phyloP scores from a whole-genome alignment of 2,797 vertebrate genomes.

The Spinibarbus caldwelli region DNA sequence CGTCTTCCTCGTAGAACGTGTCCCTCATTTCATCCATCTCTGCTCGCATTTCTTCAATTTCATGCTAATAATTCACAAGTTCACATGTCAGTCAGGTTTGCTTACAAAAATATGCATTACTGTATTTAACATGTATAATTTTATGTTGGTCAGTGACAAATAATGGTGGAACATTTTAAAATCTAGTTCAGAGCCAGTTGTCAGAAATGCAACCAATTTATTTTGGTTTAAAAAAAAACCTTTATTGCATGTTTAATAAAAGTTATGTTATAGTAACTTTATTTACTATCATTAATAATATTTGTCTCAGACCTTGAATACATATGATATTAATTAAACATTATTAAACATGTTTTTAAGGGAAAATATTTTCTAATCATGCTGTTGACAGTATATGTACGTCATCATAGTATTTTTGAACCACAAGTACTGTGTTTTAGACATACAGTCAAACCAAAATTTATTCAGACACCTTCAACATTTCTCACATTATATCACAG shows the following conservation, averaged over 20 bases:
- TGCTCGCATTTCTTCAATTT: slow-evolving; percentile 95
- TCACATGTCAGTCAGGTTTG: not conserved
- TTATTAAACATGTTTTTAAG: not conserved
- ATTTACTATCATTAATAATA: no score
- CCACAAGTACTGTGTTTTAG: no score
- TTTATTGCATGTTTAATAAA: not conserved
- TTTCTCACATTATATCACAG: no score
- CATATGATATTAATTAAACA: no score
- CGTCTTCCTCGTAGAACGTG: slow-evolving; percentile 97
- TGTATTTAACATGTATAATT: not conserved
- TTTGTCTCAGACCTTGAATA: no score
- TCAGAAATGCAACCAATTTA: not conserved
- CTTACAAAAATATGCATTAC: not conserved
- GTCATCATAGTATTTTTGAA: not conserved
- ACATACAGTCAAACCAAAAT: no score
- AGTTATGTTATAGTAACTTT: not conserved
- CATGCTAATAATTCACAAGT: slow-evolving; percentile 75
- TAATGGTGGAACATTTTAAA: not conserved
- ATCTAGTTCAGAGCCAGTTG: not conserved
- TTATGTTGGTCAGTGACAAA: not conserved
- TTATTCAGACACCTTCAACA: no score
- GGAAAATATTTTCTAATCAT: not conserved
- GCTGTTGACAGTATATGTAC: not conserved
- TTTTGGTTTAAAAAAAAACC: not conserved
- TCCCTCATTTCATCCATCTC: slow-evolving; percentile 99